Base-by-base conservation (phyloP, 2,888 invertebrate genomes). In the Microctonus aethiopoides region DNA sequence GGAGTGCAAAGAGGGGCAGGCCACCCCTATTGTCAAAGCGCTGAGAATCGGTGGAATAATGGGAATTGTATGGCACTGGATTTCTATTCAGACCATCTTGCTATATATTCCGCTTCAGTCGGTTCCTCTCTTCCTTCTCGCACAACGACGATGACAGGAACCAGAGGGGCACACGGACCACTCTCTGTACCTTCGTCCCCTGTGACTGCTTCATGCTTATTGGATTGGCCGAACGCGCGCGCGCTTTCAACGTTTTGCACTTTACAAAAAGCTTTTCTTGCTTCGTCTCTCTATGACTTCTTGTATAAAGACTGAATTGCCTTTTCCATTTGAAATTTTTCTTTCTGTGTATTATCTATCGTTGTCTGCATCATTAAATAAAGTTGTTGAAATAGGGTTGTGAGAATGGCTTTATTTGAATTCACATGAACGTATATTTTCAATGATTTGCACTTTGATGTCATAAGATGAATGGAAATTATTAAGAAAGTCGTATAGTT, bases 31-130 rank as follows among this genome's bases (percentile, higher is more conserved):
- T 80, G 79, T 81, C 81, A 75, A 76, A 77, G 76, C 76, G 79
- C 79, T 80, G 78, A 76, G 81, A 82, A 82, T 83, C 79, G 82
- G 77, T 78, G 81, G 81, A 84, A 83, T 84, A 83, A 83, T 80
- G 81, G 80, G 79, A 82, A 80, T 76, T 82, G 80, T 82, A 81
- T 81, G 80, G 81, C 77, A 75, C 79, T 79, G 80, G 82, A 83
- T 84, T 84, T 84, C 83, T 80, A 83, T 84, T 84, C 82, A 82
- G 77, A 76, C 36, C 57, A 46, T 66, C 52, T 39, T 67, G 62
- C 59, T 71, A 32, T 64, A 68, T 64, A 71, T 54, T 67, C 67
- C 22, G 36, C 20, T 61, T 29, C 26, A 57, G 60, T 57, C 36
- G 26, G 16, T 56, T 41, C 57, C n/a, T 36, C 56, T 39, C 16